Evolutionary conservation across 1,140 invertebrate species (phyloP), one percentile per base, ranked within the genome.

Genomic region (Drosophila grimshawi): DNA sequence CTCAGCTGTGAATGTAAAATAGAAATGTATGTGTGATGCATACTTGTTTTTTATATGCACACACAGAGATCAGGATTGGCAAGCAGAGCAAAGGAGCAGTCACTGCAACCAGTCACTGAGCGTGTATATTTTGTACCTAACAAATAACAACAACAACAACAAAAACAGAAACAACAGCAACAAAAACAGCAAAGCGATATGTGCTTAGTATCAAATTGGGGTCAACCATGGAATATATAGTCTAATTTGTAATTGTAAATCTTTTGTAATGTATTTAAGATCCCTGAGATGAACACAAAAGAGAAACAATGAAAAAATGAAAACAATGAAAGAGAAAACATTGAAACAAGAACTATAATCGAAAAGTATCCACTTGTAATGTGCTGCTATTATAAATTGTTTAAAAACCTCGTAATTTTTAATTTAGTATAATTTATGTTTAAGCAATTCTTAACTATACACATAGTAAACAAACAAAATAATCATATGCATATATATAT

Each of bases 361-460:
- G 27, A 61, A 68, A 56, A 52, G 66, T 56, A 68, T 62, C 29
- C 41, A 49, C 6, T 27, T 49, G 51, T 29, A 41, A 41, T 68
- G 49, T 67, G 55, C 70, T 61, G 49, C 64, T 68, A 63, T 72
- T 60, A 69, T 69, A 71, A 71, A 59, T 76, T 71, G 73, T 65
- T 76, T 76, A 43, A 71, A 71, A 51, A 60, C 83, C 83, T 89
- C 83, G 85, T 88, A 88, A 63, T 80, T 62, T 67, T 80, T 83
- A 89, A 83, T 80, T 78, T 88, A 88, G 83, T 68, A 68, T 88
- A 88, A 86, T 78, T 80, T 68, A 59, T 29, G 5, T 3, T 3
- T 86, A 88, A 88, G 85, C 48, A 32, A 70, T 61, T 83, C 77
- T 86, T 86, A 86, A 86, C 83, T 79, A 76, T 76, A 71, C 39